Conservation (phyloP, 1,140 invertebrate species). For the Triops cancriformis region DNA sequence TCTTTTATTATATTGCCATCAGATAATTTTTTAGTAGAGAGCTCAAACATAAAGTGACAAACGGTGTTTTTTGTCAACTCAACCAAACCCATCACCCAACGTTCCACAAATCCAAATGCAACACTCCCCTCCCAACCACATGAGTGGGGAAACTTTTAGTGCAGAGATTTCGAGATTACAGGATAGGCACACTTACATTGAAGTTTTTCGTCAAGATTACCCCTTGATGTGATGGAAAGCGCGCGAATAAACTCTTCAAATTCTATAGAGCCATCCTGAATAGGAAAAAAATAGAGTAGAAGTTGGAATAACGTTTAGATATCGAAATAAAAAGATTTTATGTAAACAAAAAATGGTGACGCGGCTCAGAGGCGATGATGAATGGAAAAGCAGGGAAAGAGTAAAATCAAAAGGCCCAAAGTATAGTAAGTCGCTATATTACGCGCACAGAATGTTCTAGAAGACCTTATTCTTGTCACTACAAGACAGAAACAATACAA, state of each 20-base stretch:
- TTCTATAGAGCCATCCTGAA: constrained; percentile 91
- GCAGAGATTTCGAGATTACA: not conserved
- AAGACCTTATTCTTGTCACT: too few species aligned
- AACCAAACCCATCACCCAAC: not conserved
- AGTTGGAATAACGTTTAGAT: not conserved
- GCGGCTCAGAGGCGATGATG: too few species aligned
- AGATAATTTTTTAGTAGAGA: not conserved
- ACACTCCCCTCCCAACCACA: too few species aligned
- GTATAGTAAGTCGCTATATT: too few species aligned
- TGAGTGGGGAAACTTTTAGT: too few species aligned
- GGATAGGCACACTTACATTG: constrained; percentile 67
- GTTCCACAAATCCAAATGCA: too few species aligned
- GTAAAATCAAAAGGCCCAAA: too few species aligned
- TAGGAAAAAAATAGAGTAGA: constrained; percentile 26
- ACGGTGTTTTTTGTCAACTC: not conserved
- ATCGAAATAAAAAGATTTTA: not conserved
- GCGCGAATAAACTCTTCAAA: constrained; percentile 96
- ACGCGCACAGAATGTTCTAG: too few species aligned
- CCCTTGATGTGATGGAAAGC: constrained; percentile 87
- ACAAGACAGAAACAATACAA: too few species aligned
- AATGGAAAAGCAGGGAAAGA: not conserved
- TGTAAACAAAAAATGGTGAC: not conserved
- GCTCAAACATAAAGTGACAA: not conserved
- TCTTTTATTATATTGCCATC: too few species aligned
- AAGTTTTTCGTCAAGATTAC: constrained; percentile 91